Evolutionary conservation across 1,140 invertebrate genomes (phyloP).

Genomic region (Drosophila sulfurigaster): DNA sequence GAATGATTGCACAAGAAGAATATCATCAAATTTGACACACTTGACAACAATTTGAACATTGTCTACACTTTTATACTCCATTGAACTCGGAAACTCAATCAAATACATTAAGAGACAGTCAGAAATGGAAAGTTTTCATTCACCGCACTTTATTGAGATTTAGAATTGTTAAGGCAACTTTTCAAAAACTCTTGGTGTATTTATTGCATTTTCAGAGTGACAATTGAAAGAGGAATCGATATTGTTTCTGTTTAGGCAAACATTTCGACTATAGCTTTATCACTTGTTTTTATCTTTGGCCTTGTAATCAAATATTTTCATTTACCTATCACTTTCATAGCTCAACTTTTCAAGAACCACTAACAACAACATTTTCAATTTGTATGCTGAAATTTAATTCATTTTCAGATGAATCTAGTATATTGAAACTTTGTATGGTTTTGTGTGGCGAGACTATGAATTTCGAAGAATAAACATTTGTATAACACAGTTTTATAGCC

Average conservation of each 20-base stretch:
- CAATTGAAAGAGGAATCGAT: too few relatives aligned
- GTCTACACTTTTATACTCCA: constrained; percentile 30
- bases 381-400: not conserved
- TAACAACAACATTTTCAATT: not conserved
- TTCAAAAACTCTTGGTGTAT: too few relatives aligned
- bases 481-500: constrained; percentile 7
- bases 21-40: constrained; percentile 26
- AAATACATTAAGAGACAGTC: constrained; percentile 12
- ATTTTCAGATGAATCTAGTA: not conserved
- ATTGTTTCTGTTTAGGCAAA: too few relatives aligned
- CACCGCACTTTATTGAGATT: not conserved
- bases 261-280: too few relatives aligned
- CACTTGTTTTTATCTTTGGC: too few relatives aligned
- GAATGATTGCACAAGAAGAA: constrained; percentile 28
- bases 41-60: constrained; percentile 17
- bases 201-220: too few relatives aligned
- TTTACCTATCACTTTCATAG: not conserved
- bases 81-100: constrained; percentile 36
- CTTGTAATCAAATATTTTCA: not conserved
- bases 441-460: not conserved
- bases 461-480: constrained; percentile 4
- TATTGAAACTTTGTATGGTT: constrained; percentile 13
- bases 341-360: not conserved
- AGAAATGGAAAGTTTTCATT: constrained; percentile 5
- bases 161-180: not conserved